These are phyloP conservation scores for Eilema sororculum DNA, from an alignment of 2,888 invertebrate genomes.

Conservation along the genomic window DNA sequence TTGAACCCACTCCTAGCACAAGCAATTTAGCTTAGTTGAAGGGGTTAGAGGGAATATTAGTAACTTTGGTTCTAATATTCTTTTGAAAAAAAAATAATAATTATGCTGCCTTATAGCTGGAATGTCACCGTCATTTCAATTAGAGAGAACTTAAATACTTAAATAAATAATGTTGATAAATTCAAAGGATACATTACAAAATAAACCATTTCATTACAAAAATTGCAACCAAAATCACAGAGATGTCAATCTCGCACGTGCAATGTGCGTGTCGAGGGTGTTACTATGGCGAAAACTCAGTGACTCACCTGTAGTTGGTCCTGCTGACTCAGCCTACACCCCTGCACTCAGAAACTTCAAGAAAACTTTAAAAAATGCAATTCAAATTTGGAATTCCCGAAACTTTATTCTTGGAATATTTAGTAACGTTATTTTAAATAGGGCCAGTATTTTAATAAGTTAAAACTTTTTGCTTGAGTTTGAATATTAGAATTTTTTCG, in stretches of 20 bases:
- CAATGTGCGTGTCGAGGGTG: conserved; percentile 69
- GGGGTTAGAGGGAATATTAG: too few relatives aligned
- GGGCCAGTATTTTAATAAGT: conserved; percentile 23
- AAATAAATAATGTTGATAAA: too few relatives aligned
- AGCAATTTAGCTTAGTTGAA: too few relatives aligned
- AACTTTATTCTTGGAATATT: conserved; percentile 14
- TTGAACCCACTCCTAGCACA: too few relatives aligned
- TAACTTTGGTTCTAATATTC: too few relatives aligned
- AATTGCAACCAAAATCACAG: conserved; percentile 36
- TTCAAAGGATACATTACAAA: not conserved
- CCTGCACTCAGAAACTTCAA: conserved; percentile 60
- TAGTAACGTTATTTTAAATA: not conserved
- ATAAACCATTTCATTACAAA: not conserved
- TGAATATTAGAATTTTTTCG: conserved; percentile 32
- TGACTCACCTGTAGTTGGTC: conserved; percentile 81
- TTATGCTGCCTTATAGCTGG: not conserved
- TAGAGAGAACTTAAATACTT: too few relatives aligned
- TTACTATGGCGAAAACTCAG: conserved; percentile 81
- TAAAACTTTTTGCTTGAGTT: conserved; percentile 48
- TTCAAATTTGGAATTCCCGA: conserved; percentile 29
- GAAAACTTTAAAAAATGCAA: conserved; percentile 40
- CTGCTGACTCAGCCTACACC: conserved; percentile 82
- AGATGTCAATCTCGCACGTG: conserved; percentile 49
- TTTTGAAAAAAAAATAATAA: too few relatives aligned
- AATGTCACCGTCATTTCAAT: not conserved